Percentiles rank a stretch among this genome's conserved stretches.
These are phyloP conservation scores for Scaeva pyrastri DNA, from an alignment of 2,888 invertebrate genomes.

Conservation along the genomic window DNA sequence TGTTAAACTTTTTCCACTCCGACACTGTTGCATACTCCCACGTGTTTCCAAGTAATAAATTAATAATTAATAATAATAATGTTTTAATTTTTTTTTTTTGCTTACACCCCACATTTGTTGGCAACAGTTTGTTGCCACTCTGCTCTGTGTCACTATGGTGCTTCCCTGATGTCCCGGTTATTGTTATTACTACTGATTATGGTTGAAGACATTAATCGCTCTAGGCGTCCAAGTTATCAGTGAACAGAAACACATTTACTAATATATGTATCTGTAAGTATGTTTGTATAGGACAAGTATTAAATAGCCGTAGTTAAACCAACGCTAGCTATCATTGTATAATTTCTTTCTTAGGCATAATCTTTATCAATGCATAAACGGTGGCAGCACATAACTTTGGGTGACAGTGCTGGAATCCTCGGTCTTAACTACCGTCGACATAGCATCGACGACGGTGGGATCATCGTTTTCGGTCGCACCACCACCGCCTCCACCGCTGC, in stretches of 20 bases:
- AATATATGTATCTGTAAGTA: too few relatives aligned
- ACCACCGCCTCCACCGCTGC: too few relatives aligned
- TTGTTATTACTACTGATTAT: constrained; percentile 19
- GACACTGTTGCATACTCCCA: background rate
- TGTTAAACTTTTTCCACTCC: background rate
- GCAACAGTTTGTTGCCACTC: constrained; percentile 50
- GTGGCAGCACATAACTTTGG: constrained; percentile 84
- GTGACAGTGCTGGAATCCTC: constrained; percentile 81
- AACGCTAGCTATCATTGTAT: constrained; percentile 52
- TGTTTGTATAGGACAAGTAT: too few relatives aligned
- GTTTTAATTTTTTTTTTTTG: constrained; percentile 31
- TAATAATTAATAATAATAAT: constrained; percentile 51
- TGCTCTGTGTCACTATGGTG: background rate
- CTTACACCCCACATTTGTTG: constrained; percentile 45
- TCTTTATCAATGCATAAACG: constrained; percentile 84
- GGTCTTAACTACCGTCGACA: constrained; percentile 83
- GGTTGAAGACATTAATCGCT: constrained; percentile 44
- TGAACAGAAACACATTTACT: constrained; percentile 1
- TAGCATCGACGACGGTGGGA: constrained; percentile 79
- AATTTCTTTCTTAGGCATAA: constrained; percentile 81
- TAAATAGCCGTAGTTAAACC: constrained; percentile 41
- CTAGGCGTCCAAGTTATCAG: constrained; percentile 39
- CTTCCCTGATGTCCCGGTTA: background rate
- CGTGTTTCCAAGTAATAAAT: constrained; percentile 46
- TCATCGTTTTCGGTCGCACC: constrained; percentile 78